Conservation (phyloP, 2,888 invertebrate species). For the Megaustenia siamemsis region DNA sequence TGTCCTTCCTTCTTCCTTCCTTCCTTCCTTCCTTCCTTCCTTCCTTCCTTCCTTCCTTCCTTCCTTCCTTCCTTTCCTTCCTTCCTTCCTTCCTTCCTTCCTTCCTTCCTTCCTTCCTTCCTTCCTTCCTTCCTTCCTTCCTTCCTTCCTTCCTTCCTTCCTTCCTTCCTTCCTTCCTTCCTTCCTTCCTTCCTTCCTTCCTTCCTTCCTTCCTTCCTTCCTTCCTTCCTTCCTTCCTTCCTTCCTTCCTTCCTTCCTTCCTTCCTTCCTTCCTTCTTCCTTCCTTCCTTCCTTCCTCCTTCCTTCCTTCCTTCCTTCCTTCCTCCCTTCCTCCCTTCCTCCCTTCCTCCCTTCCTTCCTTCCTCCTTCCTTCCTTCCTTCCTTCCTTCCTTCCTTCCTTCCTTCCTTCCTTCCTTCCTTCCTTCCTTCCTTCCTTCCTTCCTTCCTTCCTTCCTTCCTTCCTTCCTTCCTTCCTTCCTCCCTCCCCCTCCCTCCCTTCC, state of each 20-base stretch:
- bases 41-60: too few relatives aligned
- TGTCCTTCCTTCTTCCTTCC: too few relatives aligned
- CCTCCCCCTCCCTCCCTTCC: neutral
- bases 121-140: constrained; percentile 14
- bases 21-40: too few relatives aligned
- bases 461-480: neutral
- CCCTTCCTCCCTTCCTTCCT: neutral
- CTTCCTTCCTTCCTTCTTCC: constrained; percentile 80
- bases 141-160: neutral
- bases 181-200: neutral
- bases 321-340: neutral
- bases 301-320: neutral
- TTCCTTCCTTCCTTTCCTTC: neutral
- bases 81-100: constrained; percentile 15
- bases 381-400: neutral
- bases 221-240: neutral
- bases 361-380: neutral
- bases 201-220: neutral
- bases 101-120: constrained; percentile 8
- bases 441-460: neutral
- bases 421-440: neutral
- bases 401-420: neutral
- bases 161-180: neutral
- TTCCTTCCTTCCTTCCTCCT: neutral
- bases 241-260: constrained; percentile 6